These are phyloP conservation scores for Copsychus sechellarum DNA, from an alignment of 2,113 vertebrate species.

Conservation along the genomic window DNA sequence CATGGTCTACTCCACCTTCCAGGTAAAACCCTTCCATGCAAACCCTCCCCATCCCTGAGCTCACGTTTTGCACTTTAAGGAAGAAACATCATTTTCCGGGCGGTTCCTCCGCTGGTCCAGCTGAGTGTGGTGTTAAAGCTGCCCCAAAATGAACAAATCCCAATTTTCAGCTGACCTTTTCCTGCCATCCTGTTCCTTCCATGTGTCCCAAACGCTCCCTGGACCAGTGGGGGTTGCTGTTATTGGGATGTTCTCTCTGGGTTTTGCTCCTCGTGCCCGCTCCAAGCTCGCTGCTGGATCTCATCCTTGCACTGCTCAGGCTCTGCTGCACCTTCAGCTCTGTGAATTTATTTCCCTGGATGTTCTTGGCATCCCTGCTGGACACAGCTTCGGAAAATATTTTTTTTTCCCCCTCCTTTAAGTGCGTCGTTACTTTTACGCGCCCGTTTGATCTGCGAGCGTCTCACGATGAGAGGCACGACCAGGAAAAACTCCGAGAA, in stretches of 20 bases:
- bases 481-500: not conserved
- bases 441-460: not conserved
- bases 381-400: not conserved
- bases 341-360: not conserved
- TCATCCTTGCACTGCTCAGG: not conserved
- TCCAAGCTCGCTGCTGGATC: not conserved
- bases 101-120: not conserved
- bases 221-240: accelerated
- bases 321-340: not conserved
- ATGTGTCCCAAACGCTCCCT: accelerated
- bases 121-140: not conserved
- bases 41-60: not conserved
- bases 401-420: not conserved
- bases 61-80: not conserved
- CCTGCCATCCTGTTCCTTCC: not conserved
- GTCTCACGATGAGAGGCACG: not conserved
- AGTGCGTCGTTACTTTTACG: not conserved
- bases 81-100: accelerated
- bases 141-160: not conserved
- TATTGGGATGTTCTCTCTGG: not conserved
- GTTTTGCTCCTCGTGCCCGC: not conserved
- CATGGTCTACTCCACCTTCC: slow-evolving; percentile 56
- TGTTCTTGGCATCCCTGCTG: slow-evolving; percentile 7
- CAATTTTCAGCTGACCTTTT: not conserved
- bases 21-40: slow-evolving; percentile 4